Percentiles rank a stretch among this genome's conserved stretches.
Conservation (phyloP, 2,113 vertebrate genomes). For the Astatoreochromis straeleni region DNA sequence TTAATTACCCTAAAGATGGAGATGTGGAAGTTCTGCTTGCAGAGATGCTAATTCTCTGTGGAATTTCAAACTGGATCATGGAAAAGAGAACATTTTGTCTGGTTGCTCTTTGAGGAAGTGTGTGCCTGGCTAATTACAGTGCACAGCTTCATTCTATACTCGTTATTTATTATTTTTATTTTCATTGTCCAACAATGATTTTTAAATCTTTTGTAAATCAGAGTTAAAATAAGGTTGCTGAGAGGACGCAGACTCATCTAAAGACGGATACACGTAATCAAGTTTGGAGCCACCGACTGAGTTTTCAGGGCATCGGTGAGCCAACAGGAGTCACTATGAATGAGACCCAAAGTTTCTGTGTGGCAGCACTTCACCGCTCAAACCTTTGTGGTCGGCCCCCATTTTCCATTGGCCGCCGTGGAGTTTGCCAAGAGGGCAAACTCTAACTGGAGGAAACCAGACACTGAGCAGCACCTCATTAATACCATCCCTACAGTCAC, state of each 20-base stretch:
- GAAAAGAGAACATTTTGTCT: neutral
- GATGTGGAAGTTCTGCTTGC: no score
- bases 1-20: neutral
- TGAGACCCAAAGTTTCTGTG: neutral
- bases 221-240: neutral
- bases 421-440: neutral
- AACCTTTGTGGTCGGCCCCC: neutral
- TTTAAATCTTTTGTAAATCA: neutral
- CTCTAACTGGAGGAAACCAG: neutral
- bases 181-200: neutral
- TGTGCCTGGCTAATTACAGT: neutral
- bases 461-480: neutral
- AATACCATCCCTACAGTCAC: neutral
- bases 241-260: neutral
- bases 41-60: neutral
- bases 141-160: neutral
- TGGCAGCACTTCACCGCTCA: neutral
- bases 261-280: neutral
- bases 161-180: neutral
- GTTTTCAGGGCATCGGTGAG: neutral
- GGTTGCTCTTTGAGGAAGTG: neutral
- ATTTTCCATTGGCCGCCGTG: neutral
- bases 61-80: neutral
- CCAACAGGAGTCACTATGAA: neutral
- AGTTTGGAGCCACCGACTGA: fast-evolving